Conservation (phyloP, 2,888 invertebrate species). For the Brenthis ino region DNA sequence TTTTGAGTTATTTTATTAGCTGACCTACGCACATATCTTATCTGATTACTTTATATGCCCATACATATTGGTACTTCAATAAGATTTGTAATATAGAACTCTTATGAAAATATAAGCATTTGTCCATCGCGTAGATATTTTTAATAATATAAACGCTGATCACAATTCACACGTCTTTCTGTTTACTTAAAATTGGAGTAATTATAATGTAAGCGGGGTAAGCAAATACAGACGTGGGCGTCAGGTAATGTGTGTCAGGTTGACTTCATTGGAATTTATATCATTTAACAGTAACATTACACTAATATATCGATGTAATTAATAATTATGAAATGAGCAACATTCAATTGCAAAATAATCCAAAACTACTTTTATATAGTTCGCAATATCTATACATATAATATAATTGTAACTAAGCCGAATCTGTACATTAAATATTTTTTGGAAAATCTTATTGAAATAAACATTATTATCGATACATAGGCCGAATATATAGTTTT, state of each 20-base stretch:
- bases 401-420: too few species aligned
- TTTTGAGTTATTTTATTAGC: too few species aligned
- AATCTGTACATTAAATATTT: too few species aligned
- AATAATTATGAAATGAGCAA: not conserved
- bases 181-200: constrained; percentile 26
- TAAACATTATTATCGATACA: too few species aligned
- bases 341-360: too few species aligned
- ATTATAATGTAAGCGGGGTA: constrained; percentile 31
- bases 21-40: too few species aligned
- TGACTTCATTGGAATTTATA: constrained; percentile 9
- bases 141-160: constrained; percentile 4
- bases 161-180: constrained; percentile 15
- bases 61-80: too few species aligned
- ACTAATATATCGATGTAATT: not conserved
- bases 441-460: too few species aligned
- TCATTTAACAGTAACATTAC: constrained; percentile 8
- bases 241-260: constrained; percentile 11
- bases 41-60: too few species aligned
- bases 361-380: too few species aligned
- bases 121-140: not conserved
- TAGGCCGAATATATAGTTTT: too few species aligned
- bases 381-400: too few species aligned
- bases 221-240: constrained; percentile 25
- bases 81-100: not conserved
- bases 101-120: not conserved